Conservation (phyloP, 1,140 invertebrate genomes). For the Melanaphis sacchari region DNA sequence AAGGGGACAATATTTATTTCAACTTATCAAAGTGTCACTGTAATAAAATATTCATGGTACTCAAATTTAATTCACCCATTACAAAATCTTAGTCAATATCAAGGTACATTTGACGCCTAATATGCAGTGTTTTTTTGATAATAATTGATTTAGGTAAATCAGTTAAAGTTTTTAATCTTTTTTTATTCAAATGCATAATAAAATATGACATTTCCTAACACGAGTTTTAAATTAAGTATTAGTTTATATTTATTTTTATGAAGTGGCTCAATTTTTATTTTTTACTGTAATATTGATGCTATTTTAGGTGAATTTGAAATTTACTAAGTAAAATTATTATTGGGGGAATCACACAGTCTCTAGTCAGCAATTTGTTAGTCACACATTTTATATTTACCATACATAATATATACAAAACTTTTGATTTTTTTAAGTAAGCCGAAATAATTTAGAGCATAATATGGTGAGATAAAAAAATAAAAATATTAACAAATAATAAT, state of each 20-base stretch:
- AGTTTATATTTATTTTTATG: neutral
- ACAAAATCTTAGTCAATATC: too few relatives aligned
- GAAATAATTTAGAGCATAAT: neutral
- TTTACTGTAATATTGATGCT: neutral
- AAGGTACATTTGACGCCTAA: too few relatives aligned
- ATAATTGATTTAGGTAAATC: too few relatives aligned
- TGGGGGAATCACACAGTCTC: neutral
- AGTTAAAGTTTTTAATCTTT: too few relatives aligned
- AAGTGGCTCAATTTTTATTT: neutral
- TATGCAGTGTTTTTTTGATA: too few relatives aligned
- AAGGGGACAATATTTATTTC: too few relatives aligned
- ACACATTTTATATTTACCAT: neutral
- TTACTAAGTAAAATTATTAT: neutral
- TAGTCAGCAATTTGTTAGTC: neutral
- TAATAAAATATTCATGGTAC: too few relatives aligned
- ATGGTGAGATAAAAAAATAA: neutral
- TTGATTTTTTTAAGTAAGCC: neutral
- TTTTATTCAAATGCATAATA: too few relatives aligned
- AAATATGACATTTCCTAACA: too few relatives aligned
- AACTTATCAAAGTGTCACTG: too few relatives aligned
- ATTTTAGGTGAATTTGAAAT: neutral
- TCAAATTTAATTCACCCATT: too few relatives aligned
- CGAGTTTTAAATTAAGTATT: too few relatives aligned
- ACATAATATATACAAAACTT: neutral
- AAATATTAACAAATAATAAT: neutral